phyloP scores from a whole-genome alignment of 2,113 vertebrate genomes.

The Aphelocoma coerulescens region DNA sequence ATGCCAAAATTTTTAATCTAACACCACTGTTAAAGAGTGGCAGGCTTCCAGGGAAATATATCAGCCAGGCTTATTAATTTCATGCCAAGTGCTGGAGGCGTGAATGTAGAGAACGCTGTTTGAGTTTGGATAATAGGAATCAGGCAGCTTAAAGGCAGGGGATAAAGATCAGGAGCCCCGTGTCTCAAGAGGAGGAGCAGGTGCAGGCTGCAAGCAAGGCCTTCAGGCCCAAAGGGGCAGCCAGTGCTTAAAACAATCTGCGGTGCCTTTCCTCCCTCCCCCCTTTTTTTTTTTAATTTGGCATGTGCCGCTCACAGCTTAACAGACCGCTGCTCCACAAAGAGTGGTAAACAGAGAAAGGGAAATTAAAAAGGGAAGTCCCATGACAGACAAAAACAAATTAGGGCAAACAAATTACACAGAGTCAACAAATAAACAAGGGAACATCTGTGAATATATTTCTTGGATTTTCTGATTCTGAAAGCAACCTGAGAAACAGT shows the following conservation, averaged over 20 bases:
- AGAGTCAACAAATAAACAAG: constrained; percentile 99
- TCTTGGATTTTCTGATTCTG: constrained; percentile 83
- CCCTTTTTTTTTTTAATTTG: constrained; percentile 84
- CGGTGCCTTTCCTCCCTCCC: constrained; percentile 62
- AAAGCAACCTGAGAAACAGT: constrained; percentile 78
- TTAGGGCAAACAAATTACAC: constrained; percentile 99
- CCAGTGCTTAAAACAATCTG: constrained; percentile 98
- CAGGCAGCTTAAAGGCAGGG: constrained; percentile 89
- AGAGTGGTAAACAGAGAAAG: constrained; percentile 98
- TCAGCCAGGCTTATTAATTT: constrained; percentile 93
- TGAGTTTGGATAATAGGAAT: constrained; percentile 91
- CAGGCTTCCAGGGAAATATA: constrained; percentile 90
- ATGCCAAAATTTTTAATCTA: constrained; percentile 92
- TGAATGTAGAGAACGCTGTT: constrained; percentile 91
- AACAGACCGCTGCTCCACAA: constrained; percentile 98
- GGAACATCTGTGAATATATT: constrained; percentile 97
- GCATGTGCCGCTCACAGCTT: constrained; percentile 87
- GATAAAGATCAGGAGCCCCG: constrained; percentile 95
- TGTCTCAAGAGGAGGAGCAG: constrained; percentile 95
- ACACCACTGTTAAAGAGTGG: constrained; percentile 89
- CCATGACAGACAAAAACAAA: constrained; percentile 97
- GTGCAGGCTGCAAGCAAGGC: constrained; percentile 97
- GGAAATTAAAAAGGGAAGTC: constrained; percentile 99
- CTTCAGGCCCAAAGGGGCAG: constrained; percentile 94
- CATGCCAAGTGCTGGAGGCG: constrained; percentile 88